phyloP scores from a whole-genome alignment of 2,113 vertebrate genomes.

The Oenanthe oenanthe region DNA sequence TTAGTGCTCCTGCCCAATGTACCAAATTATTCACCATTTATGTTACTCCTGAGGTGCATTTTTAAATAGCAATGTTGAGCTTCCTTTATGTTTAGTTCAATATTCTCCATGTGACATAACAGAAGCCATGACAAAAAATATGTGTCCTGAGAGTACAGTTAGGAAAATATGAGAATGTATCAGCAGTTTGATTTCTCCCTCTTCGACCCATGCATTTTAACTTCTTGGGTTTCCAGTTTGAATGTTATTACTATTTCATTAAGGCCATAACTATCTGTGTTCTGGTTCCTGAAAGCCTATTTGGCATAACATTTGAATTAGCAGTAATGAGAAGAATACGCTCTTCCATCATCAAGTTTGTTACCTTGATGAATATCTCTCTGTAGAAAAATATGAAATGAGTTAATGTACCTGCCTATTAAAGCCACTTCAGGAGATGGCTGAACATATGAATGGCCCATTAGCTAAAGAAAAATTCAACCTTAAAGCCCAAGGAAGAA shows the following conservation, averaged over 20 bases:
- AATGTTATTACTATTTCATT: conserved; percentile 45
- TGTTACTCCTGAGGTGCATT: conserved; percentile 31
- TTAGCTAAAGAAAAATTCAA: conserved; percentile 22
- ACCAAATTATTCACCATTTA: conserved; percentile 48
- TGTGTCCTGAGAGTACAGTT: conserved; percentile 40
- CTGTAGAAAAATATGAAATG: conserved; percentile 36
- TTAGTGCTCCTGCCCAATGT: conserved; percentile 29
- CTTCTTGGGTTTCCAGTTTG: conserved; percentile 6
- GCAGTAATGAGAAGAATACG: conserved; percentile 17
- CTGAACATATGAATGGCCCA: conserved; percentile 1
- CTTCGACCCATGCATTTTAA: background rate
- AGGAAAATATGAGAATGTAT: conserved; percentile 31
- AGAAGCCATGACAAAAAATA: conserved; percentile 49
- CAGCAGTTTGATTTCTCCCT: conserved; percentile 42
- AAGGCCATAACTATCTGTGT: conserved; percentile 33
- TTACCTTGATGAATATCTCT: conserved; percentile 52
- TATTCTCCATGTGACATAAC: conserved; percentile 52
- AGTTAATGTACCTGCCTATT: conserved; percentile 14
- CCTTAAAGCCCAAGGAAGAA: conserved; percentile 1
- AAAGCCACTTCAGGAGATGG: conserved; percentile 27
- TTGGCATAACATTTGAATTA: conserved; percentile 36
- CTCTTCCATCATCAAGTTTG: conserved; percentile 40
- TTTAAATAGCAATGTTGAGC: conserved; percentile 45
- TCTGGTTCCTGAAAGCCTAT: conserved; percentile 49
- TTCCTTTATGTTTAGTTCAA: conserved; percentile 45